Percentiles rank a stretch among this genome's conserved stretches.
Evolutionary conservation across 2,113 vertebrate genomes (phyloP).

Genomic region (Scophthalmus maximus): DNA sequence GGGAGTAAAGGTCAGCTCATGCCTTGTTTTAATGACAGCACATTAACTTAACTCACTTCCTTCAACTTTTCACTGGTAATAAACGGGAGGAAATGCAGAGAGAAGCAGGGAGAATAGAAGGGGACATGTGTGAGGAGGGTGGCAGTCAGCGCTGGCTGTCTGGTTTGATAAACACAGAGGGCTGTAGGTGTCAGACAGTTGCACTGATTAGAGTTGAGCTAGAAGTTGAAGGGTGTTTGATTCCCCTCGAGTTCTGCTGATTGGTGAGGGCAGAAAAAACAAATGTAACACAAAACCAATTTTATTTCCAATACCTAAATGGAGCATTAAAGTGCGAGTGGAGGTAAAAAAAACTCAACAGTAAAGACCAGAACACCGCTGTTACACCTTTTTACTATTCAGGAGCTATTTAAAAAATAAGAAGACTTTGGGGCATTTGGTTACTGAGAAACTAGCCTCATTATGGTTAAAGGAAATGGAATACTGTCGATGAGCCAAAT

Average conservation of each 20-base stretch:
- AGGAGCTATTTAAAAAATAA: constrained; percentile 63
- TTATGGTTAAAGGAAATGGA: constrained; percentile 79
- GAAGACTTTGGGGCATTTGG: constrained; percentile 72
- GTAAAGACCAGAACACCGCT: constrained; percentile 28
- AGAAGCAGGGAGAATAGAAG: constrained; percentile 43
- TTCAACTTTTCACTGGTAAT: constrained; percentile 83
- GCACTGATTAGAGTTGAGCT: not conserved
- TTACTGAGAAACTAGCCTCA: constrained; percentile 74
- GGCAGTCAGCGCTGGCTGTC: constrained; percentile 8
- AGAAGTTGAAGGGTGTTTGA: constrained; percentile 9
- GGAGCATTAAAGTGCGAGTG: constrained; percentile 29
- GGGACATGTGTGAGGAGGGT: constrained; percentile 29
- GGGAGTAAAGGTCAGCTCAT: constrained; percentile 76
- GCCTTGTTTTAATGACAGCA: constrained; percentile 84
- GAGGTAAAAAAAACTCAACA: constrained; percentile 17
- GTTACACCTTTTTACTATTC: constrained; percentile 59
- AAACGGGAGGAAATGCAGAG: constrained; percentile 82
- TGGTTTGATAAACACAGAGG: constrained; percentile 13
- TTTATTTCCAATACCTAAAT: constrained; percentile 35
- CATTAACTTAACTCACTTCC: constrained; percentile 92
- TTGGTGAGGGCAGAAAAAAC: constrained; percentile 3
- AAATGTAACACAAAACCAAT: constrained; percentile 6
- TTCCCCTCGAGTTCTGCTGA: not conserved
- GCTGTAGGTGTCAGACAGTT: not conserved
- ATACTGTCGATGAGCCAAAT: constrained; percentile 72